phyloP scores from a whole-genome alignment of 1,140 invertebrate species.

The Asobara japonica region DNA sequence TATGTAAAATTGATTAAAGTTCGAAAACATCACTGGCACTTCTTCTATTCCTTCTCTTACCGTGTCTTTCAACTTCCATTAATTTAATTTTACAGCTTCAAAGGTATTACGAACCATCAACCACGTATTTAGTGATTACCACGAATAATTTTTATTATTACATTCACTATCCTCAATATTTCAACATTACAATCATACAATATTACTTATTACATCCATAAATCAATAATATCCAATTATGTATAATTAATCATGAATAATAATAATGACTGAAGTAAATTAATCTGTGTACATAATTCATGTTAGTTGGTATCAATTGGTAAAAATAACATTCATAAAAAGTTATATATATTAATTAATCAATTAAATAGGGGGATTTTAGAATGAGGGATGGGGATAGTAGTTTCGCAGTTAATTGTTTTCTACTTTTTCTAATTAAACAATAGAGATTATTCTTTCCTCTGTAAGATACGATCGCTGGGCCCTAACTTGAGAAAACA shows the following conservation, averaged over 20 bases:
- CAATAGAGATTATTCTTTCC: not conserved
- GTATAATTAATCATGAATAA: conserved; percentile 44
- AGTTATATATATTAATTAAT: conserved; percentile 25
- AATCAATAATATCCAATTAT: not conserved
- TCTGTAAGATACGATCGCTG: conserved; percentile 21
- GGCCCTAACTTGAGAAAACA: too few species aligned
- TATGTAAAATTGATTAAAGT: too few species aligned
- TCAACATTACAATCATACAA: conserved; percentile 41
- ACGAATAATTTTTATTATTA: conserved; percentile 54
- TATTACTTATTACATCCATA: conserved; percentile 13
- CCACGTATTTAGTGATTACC: conserved; percentile 30
- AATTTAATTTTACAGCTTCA: not conserved
- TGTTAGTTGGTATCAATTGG: not conserved
- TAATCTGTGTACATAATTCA: conserved; percentile 38
- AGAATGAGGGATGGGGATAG: not conserved
- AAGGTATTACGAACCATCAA: too few species aligned
- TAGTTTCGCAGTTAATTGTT: not conserved
- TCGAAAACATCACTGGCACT: too few species aligned
- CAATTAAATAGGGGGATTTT: conserved; percentile 4
- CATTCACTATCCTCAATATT: conserved; percentile 43
- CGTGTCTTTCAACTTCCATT: too few species aligned
- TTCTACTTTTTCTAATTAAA: not conserved
- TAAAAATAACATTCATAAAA: conserved; percentile 10
- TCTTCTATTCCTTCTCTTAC: too few species aligned
- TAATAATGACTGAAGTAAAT: conserved; percentile 55